Percentiles rank a stretch among this genome's conserved stretches.
These are phyloP conservation scores for Desmophyllum pertusum DNA, from an alignment of 92 coral and sea anemone species.

Conservation along the genomic window DNA sequence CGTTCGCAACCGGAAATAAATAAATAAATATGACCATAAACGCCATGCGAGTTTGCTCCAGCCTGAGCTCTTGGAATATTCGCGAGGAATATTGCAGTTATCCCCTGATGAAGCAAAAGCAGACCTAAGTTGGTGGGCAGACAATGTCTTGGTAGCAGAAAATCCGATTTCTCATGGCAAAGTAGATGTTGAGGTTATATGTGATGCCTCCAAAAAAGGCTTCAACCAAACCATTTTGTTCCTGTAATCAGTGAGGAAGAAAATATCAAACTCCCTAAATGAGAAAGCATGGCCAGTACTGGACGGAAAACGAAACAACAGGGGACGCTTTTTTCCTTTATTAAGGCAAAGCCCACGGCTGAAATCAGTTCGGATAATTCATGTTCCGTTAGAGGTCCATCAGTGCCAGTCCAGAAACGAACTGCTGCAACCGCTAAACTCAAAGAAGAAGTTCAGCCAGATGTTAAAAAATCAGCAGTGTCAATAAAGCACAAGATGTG, in stretches of 20 bases:
- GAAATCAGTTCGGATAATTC: conserved; percentile 16
- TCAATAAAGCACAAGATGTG: not conserved
- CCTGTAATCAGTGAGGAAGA: conserved; percentile 20
- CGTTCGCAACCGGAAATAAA: too few relatives aligned
- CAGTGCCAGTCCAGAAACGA: conserved; percentile 19
- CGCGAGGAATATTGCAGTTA: conserved; percentile 37
- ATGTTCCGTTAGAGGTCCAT: not conserved
- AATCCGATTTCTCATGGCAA: conserved; percentile 22
- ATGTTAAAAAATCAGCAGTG: not conserved
- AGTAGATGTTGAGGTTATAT: conserved; percentile 11
- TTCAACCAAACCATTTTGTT: conserved; percentile 33
- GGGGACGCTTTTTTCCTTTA: not conserved
- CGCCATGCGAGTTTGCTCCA: too few relatives aligned
- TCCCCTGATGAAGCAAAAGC: conserved; percentile 25
- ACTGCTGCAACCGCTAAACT: conserved; percentile 6
- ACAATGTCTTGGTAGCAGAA: conserved; percentile 9
- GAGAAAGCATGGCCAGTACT: conserved; percentile 10
- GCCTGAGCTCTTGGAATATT: too few relatives aligned
- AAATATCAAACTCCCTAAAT: conserved; percentile 9
- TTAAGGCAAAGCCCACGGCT: not conserved
- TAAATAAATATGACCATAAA: too few relatives aligned
- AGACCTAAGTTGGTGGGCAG: conserved; percentile 39
- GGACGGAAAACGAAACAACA: conserved; percentile 12
- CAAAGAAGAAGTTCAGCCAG: not conserved
- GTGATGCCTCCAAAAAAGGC: conserved; percentile 48